Evolutionary conservation across 2,888 invertebrate genomes (phyloP).

Genomic region (Drosophila prostipennis): DNA sequence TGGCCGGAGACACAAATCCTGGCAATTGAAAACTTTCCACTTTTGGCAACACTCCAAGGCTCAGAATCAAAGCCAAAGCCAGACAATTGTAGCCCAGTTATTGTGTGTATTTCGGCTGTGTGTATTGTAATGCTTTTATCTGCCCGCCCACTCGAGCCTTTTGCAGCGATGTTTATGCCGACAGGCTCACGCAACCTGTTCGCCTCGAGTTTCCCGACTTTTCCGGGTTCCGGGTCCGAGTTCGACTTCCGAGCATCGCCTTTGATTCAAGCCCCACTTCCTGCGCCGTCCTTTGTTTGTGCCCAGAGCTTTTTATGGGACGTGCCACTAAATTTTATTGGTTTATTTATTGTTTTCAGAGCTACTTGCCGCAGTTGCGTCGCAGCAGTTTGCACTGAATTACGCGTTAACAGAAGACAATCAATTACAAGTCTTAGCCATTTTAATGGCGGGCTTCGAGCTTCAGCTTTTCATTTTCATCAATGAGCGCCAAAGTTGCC

Average conservation of each 20-base stretch:
- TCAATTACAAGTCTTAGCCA: conserved; percentile 62
- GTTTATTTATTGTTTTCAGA: conserved; percentile 68
- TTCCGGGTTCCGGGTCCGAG: conserved; percentile 29
- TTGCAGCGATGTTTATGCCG: conserved; percentile 40
- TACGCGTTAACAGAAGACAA: conserved; percentile 51
- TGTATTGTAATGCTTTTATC: conserved; percentile 25
- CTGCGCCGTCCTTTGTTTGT: conserved; percentile 24
- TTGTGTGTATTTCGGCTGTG: conserved; percentile 32
- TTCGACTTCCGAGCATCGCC: conserved; percentile 36
- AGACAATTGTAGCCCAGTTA: conserved; percentile 55
- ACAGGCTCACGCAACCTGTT: conserved; percentile 29
- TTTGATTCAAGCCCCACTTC: conserved; percentile 40
- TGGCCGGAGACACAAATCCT: conserved; percentile 35
- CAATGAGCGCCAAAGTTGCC: background rate
- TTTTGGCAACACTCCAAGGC: conserved; percentile 44
- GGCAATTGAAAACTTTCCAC: conserved; percentile 57
- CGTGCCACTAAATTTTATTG: conserved; percentile 68
- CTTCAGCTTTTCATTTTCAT: conserved; percentile 8
- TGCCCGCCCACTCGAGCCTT: conserved; percentile 17
- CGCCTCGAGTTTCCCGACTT: conserved; percentile 5
- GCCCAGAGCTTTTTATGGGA: conserved; percentile 48
- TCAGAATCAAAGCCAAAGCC: conserved; percentile 25
- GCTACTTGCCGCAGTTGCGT: conserved; percentile 50
- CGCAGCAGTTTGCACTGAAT: conserved; percentile 35
- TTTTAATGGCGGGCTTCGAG: conserved; percentile 45